A percentile compares a stretch with the other conserved stretches of the same genome.
Evolutionary conservation across 2,797 vertebrate genomes (phyloP).

Genomic region (Hipposideros larvatus): DNA sequence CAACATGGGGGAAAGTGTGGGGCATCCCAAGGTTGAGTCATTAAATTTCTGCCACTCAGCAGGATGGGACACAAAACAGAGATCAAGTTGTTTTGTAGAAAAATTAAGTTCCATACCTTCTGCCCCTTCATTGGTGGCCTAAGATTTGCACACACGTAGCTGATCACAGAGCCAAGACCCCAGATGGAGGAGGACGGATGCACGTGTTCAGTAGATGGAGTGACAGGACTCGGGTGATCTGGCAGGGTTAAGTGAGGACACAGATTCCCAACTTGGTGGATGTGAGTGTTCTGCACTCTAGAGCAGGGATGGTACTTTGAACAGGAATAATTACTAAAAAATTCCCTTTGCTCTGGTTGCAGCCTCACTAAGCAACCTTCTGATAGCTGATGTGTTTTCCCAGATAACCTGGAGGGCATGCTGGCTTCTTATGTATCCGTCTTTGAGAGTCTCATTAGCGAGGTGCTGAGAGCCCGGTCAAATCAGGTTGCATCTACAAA

Average conservation of each 20-base stretch:
- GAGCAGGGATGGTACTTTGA: neutral
- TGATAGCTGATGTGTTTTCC: conserved; percentile 5
- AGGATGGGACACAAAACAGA: neutral
- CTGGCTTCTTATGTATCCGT: neutral
- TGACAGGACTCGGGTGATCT: neutral
- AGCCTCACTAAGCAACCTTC: conserved; percentile 34
- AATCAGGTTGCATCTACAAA: neutral
- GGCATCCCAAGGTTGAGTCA: no score
- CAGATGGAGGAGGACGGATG: fast-evolving
- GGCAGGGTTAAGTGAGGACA: fast-evolving
- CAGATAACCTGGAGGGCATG: conserved; percentile 1
- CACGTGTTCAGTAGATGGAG: fast-evolving
- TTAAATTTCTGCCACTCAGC: neutral
- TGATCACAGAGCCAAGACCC: neutral
- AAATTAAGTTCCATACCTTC: neutral
- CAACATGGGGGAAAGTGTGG: fast-evolving
- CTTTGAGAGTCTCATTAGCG: neutral
- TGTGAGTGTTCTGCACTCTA: neutral
- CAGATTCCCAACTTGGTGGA: neutral
- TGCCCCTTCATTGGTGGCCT: neutral
- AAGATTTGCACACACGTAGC: neutral
- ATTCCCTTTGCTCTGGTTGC: neutral
- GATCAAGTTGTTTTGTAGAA: neutral
- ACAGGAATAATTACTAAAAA: neutral
- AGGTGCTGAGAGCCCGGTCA: neutral